Evolutionary conservation across 2,113 vertebrate genomes (phyloP), one percentile per base, ranked within the genome.

Genomic region (Pelobates fuscus): DNA sequence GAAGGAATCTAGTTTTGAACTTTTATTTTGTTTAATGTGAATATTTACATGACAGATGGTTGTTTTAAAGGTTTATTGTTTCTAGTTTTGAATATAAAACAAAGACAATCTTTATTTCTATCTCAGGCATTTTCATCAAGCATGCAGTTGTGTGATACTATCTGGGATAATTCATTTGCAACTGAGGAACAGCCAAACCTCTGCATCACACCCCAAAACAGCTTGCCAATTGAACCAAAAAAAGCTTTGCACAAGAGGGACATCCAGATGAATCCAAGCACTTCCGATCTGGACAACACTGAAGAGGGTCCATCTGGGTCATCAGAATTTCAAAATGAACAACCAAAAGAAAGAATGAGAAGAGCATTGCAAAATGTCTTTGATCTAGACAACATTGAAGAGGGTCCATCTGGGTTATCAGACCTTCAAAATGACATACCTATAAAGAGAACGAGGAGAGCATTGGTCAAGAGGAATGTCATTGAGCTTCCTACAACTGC

Each of bases 141-240:
- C 26, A 32, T 20, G 17, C 30, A 75, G 15, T 18, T 75, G 32
- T 75, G 71, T 12, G 25, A 75, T 25, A 44, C 21, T 6, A 66
- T 75, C 63, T 75, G 71, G 71, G 65, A 32, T 2, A 20, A 75
- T 20, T 58, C 63, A 2, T 66, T 75, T 20, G 54, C 27, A 30
- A 5, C 71, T 12, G 29, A 23, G 30, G 18, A 30, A 15, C 24
- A 75, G 32, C 23, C 18, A 8, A 55, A 61, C 24, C 20, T 26
- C 29, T 74, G 71, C 46, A 26, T 65, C 60, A 65, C 8, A 1
- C 71, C 71, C 24, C 43, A 25, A 57, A n/a, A n/a, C n/a, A n/a
- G n/a, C n/a, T n/a, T n/a, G n/a, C n/a, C n/a, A n/a, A 24, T n/a
- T n/a, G n/a, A n/a, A n/a, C n/a, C n/a, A n/a, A n/a, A n/a, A n/a